Percentiles rank a stretch among this genome's conserved stretches.
Evolutionary conservation across 2,797 vertebrate species (phyloP).

Genomic region (Apogon hyalosoma): DNA sequence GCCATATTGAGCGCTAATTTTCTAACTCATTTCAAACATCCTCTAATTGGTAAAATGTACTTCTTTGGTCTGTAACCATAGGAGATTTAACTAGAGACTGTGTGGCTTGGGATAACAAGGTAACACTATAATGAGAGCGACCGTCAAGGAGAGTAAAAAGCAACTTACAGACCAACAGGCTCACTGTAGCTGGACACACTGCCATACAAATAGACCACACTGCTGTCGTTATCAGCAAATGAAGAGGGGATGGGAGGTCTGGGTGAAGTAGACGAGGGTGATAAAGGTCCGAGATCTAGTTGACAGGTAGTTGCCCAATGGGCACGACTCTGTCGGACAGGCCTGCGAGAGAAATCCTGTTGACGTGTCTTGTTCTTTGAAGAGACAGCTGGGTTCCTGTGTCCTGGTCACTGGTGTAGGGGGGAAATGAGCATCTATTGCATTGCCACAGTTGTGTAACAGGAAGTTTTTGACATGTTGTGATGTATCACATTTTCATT

Average conservation of each 20-base stretch:
- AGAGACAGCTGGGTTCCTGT: conserved; percentile 61
- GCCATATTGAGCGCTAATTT: conserved; percentile 18
- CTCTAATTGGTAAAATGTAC: conserved; percentile 17
- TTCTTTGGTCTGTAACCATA: conserved; percentile 23
- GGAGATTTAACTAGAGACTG: conserved; percentile 9
- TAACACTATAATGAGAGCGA: conserved; percentile 32
- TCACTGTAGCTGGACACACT: conserved; percentile 36
- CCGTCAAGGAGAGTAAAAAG: conserved; percentile 35
- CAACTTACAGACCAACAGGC: conserved; percentile 36
- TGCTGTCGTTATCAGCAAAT: conserved; percentile 45
- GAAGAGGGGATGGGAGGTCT: conserved; percentile 58
- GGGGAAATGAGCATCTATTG: conserved; percentile 39
- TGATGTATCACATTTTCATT: conserved; percentile 45
- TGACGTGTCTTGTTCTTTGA: conserved; percentile 74
- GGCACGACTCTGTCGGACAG: conserved; percentile 51
- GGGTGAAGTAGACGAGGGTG: conserved; percentile 44
- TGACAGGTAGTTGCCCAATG: conserved; percentile 69
- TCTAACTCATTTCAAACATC: conserved; percentile 45
- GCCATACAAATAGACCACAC: conserved; percentile 5
- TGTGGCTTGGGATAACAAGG: conserved; percentile 35
- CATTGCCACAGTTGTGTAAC: conserved; percentile 14
- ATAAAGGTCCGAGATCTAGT: conserved; percentile 62
- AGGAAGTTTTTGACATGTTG: conserved; percentile 63
- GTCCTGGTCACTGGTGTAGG: conserved; percentile 25
- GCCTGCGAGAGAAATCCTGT: conserved; percentile 48